Base-by-base conservation (phyloP, 1,140 invertebrate species). In the Cotesia chilonis region DNA sequence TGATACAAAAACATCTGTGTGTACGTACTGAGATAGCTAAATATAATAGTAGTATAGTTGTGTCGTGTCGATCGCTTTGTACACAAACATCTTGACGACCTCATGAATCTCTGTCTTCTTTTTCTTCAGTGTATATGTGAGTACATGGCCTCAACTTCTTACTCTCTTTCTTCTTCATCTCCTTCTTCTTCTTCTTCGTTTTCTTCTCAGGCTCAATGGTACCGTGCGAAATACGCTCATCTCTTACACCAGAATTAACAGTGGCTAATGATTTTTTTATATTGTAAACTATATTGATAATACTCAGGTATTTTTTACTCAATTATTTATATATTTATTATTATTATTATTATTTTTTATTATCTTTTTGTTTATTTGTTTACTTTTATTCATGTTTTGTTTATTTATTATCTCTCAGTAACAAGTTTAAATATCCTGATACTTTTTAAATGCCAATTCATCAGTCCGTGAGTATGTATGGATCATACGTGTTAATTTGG, bases 51-150 rank as follows among this genome's bases (percentile, higher is more conserved):
- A 28, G 28, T 28, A 38, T 70, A 66, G 70, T 59, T 51, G 64
- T 66, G 47, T 28, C 64, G 38, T 66, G 38, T 38, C 38, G 70
- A 66, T 66, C 36, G 64, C 60, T 47, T 20, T 72, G 63, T 66
- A 66, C 70, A 66, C 70, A 57, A 66, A 66, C 70, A 59, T 66
- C 60, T 65, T 65, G 70, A 52, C 38, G 47, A 54, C 70, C 60
- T 64, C 51, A 64, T 65, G 55, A 41, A n/a, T 55, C 41, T 60
- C 10, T 68, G 65, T 67, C 17, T 35, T 55, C 54, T 20, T 55
- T 41, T 65, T 28, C 37, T n/a, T 66, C 41, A 17, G 37, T 68
- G 65, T 38, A 36, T 68, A 51, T 61, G 38, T 51, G 64, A 47
- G 64, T 47, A 47, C 37, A 47, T 47, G 60, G 37, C 60, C 60